Base-by-base conservation (phyloP, 2,113 vertebrate genomes). In the Lethenteron reissneri region DNA sequence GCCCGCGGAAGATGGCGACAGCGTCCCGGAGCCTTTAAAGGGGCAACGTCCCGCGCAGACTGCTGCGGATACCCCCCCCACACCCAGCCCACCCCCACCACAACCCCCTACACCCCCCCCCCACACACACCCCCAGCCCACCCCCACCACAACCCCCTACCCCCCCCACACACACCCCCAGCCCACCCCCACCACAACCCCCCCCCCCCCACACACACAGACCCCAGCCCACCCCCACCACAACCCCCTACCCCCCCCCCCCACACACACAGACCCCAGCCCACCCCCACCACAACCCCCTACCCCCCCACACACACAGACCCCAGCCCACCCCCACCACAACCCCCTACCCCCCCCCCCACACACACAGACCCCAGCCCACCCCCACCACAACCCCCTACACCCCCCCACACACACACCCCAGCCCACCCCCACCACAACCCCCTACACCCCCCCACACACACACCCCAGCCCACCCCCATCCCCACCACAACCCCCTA, bases 51-150 rank as follows among this genome's bases (percentile, higher is more conserved):
- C 21, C 2, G 21, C 9, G 64, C 21, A 17, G 64, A 17, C 10
- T 68, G n/a, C 64, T 9, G 1, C 9, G 64, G 11, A 21, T n/a
- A 68, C n/a, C 21, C 64, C 64, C 17, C 14, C 17, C 79, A 76
- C 74, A 75, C 75, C 71, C 57, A 71, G 59, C 70, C 70, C 58
- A 19, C 57, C 7, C 71, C 73, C 58, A 71, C 15, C 74, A 68
- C 70, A 68, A 21, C 70, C 57, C 60, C 74, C 58, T 3, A 10
- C 58, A 57, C 69, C 15, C 1, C 56, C 21, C 57, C 60, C 12
- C 10, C 19, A 11, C 71, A 70, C 57, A 57, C 57, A 70, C 3
- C 3, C 72, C 74, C 69, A 19, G 17, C 17, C 17, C 17, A 19
- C 17, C 17, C 17, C 17, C 17, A 19, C 56, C 12, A 62, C 69